Evolutionary conservation across 2,797 vertebrate species (phyloP).

Genomic region (Anguilla pacifica): DNA sequence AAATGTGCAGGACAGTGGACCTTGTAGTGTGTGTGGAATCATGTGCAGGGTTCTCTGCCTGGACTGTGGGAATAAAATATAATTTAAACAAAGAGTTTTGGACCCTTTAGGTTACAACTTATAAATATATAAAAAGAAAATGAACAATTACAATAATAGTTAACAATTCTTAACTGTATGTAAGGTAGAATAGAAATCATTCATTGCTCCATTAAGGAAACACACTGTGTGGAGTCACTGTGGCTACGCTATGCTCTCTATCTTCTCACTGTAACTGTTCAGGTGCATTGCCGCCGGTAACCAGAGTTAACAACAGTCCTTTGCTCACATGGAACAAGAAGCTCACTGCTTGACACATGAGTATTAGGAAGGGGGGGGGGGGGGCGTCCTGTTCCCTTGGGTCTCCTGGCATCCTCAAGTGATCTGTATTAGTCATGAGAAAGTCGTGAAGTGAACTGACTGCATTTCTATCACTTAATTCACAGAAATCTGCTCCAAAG

Average conservation of each 20-base stretch:
- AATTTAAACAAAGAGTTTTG: not conserved
- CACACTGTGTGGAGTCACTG: not conserved
- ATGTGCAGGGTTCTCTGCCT: not conserved
- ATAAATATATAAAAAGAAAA: not conserved
- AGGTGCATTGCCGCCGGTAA: not conserved
- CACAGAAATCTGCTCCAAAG: constrained; percentile 29
- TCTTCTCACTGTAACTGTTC: not conserved
- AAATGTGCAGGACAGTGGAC: not conserved
- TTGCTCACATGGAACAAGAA: not conserved
- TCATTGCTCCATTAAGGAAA: not conserved
- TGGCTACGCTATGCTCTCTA: not conserved
- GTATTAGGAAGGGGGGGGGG: constrained; percentile 30
- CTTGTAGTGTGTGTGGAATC: not conserved
- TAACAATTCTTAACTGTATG: too few species aligned
- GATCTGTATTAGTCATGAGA: constrained; percentile 48
- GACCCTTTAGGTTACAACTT: not conserved
- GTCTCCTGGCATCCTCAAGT: constrained; percentile 13
- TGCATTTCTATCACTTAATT: constrained; percentile 27
- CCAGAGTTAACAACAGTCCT: not conserved
- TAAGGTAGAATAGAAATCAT: too few species aligned
- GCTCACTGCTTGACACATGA: not conserved
- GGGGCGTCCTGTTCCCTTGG: constrained; percentile 23
- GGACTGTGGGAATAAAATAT: not conserved
- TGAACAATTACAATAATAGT: not conserved
- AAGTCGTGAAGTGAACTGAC: constrained; percentile 29